Evolutionary conservation across 2,113 vertebrate genomes (phyloP), one percentile per base, ranked within the genome.

Genomic region (Neogobius melanostomus): DNA sequence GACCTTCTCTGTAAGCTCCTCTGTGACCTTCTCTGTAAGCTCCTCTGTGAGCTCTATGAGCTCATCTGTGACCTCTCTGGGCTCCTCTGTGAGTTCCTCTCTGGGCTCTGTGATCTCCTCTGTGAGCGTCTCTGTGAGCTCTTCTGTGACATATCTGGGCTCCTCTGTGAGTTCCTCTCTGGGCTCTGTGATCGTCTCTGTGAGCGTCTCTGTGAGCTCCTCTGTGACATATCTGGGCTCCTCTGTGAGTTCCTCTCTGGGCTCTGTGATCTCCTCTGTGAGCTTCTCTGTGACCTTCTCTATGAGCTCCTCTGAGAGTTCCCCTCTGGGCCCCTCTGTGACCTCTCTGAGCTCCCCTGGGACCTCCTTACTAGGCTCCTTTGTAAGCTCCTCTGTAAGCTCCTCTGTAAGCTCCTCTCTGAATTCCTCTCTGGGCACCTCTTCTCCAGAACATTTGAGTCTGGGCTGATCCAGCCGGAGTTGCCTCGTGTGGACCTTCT

Each of bases 381-480:
- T 10, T 60, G 0, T 43, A 1, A 2, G 8, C 6, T 69, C 54
- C 72, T 68, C 17, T 28, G 17, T 2, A 1, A 10, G 8, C 11
- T 69, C 54, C 72, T 68, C 17, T 28, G 17, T 8, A 1, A 10
- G 8, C 11, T 69, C 54, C 71, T 67, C 71, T 47, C 71, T 59
- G 5, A 10, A 4, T 6, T 59, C 11, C 28, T 59, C 28, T 59
- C 28, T 59, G 56, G 28, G 1, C 53, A 8, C n/a, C 4, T 69
- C 59, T 74, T 67, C 71, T 43, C 69, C 59, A 71, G 68, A 51
- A n/a, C 66, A 63, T 82, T 63, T 71, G 75, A 73, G 48, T 71
- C 74, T 79, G 45, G 44, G 83, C 60, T 68, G 69, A 49, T 85
- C 87, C 79, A 83, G 85, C 42, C 75, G 81, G 70, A 84, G 77